Evolutionary conservation across 2,113 vertebrate genomes (phyloP), one percentile per base, ranked within the genome.

Genomic region (Chascanopsetta lugubris): DNA sequence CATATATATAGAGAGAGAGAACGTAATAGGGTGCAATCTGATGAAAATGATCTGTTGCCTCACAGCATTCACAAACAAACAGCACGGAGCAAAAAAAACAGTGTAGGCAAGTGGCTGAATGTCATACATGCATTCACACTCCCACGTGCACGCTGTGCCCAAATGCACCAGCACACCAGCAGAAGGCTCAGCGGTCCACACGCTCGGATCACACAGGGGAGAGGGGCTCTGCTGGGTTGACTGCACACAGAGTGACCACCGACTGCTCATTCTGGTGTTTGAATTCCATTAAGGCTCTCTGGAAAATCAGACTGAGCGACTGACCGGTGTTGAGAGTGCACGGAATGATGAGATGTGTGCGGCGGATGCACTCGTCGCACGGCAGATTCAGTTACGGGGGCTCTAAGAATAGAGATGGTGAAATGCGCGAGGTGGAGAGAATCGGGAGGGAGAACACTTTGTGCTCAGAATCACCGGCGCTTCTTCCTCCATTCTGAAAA

Each of bases 311-410:
- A 1, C 4, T 42, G 2, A 58, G 18, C 32, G 55, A 64, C 8
- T 53, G 17, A 38, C 21, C 29, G 50, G 26, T 50, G 22, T 53
- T 65, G 15, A 61, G 67, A 66, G 17, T 20, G 27, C 10, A 50
- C 5, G 43, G 57, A 59, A 66, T 15, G 22, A 36, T 24, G 45
- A 18, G 43, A 57, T 22, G 58, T 65, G 71, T 69, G 55, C 56
- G 66, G 49, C 30, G 63, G 77, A 61, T 3, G 61, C 36, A 49
- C 58, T 26, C 62, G 72, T 79, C 79, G 79, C 75, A 77, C 21
- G 7, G 57, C 72, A 89, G 79, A 89, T 90, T 91, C 72, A 78
- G 36, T 91, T 90, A 85, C 89, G 78, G 57, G n/a, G 71, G 53
- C 77, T 80, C 88, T 72, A 89, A 85, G 78, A 91, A 91, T 90